Evolutionary conservation across 1,140 invertebrate genomes (phyloP), one percentile per base, ranked within the genome.

Genomic region (Drosophila triauraria): DNA sequence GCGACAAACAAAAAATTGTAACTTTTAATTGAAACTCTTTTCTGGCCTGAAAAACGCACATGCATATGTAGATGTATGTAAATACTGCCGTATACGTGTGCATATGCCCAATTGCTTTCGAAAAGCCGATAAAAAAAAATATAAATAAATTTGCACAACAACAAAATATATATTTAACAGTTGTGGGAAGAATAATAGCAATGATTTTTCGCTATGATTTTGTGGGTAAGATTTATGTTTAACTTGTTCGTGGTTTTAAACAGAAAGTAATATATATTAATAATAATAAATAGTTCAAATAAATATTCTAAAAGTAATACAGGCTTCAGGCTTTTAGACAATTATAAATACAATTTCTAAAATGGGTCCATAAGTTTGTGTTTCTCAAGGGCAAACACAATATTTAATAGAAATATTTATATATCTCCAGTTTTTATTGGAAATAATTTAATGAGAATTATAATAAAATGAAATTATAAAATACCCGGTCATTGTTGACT

Each of bases 21-120:
- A 69, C 78, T 87, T 87, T 87, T 84, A 90, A 85, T 88, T 88
- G 78, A 81, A 82, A 75, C 75, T 79, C 43, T 38, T 38, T 53
- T 30, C 25, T 32, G 17, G 48, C n/a, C 48, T 15, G 32, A 25
- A 62, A 56, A 56, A 38, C 43, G 25, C 17, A 38, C 47, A 64
- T 32, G 25, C 23, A 44, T 40, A 46, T 40, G 47, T 23, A 59
- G 46, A 67, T 42, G 54, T 54, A 51, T 72, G 61, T 57, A 54
- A 56, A 50, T 58, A 42, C 54, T 10, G 30, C 23, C 57, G 35
- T 38, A 38, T 38, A 38, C 35, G 35, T 38, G 35, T 13, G 50
- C 50, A 57, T 65, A 65, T 77, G 71, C 71, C 67, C 75, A 78
- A 82, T 82, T 87, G 76, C 71, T 84, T 90, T 84, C 61, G 15